phyloP scores from a whole-genome alignment of 2,797 vertebrate species.

The Coranthus polyacanthus region DNA sequence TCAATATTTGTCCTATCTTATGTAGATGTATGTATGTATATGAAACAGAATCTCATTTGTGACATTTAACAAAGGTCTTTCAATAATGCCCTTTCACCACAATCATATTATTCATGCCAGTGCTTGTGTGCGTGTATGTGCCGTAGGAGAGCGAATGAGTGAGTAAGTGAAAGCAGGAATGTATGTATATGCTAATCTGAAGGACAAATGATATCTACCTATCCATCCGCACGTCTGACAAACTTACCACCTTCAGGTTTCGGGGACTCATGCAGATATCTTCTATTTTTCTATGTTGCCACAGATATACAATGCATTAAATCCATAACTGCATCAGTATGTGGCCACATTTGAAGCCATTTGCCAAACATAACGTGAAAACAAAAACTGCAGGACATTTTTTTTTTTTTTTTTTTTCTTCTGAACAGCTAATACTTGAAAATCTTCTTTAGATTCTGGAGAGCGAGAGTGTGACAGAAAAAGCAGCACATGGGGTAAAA shows the following conservation, averaged over 20 bases:
- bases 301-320: slow-evolving; percentile 1
- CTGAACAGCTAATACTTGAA: slow-evolving; percentile 2
- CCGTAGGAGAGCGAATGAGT: not conserved
- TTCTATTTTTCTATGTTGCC: not conserved
- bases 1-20: slow-evolving; percentile 36
- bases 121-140: slow-evolving; percentile 8
- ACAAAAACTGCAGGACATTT: slow-evolving; percentile 16
- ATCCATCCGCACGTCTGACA: slow-evolving; percentile 17
- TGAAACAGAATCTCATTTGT: slow-evolving; percentile 61
- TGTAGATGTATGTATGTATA: no score
- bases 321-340: not conserved
- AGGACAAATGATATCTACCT: not conserved
- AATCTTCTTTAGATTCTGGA: slow-evolving; percentile 2
- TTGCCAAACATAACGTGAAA: not conserved
- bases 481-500: not conserved
- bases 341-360: not conserved
- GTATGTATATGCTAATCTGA: slow-evolving; percentile 19
- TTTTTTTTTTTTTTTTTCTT: no score
- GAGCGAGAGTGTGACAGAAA: not conserved
- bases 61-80: slow-evolving; percentile 73
- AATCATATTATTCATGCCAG: slow-evolving; percentile 32
- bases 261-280: not conserved
- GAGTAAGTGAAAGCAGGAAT: not conserved
- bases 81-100: slow-evolving; percentile 53
- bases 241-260: slow-evolving; percentile 20